Base-by-base conservation (phyloP, 2,888 invertebrate genomes). In the Belgica antarctica region DNA sequence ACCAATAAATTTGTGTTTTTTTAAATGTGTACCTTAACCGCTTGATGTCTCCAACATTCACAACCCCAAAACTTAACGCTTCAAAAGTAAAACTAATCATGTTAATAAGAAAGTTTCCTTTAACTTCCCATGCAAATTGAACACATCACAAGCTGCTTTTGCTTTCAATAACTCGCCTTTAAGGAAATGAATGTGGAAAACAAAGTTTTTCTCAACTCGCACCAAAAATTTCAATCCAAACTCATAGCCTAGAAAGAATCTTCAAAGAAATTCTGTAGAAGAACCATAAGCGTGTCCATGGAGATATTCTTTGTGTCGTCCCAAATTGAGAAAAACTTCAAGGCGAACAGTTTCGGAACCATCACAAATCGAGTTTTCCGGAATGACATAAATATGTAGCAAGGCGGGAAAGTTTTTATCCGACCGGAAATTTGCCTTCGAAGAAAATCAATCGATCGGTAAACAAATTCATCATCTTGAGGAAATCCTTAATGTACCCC, bases 91-190 rank as follows among this genome's bases (percentile, higher is more conserved):
- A 62, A 62, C 62, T 62, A 62, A 62, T 62, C 62, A 62, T 62
- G 62, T 19, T 62, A 62, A 62, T 24, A 62, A 27, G 7, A 62
- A 62, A 62, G 62, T 62, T 62, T 62, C 27, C n/a, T n/a, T n/a
- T n/a, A n/a, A n/a, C n/a, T n/a, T n/a, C n/a, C n/a, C n/a, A n/a
- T n/a, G n/a, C n/a, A n/a, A n/a, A n/a, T n/a, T 31, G 31, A 31
- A 31, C 31, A 31, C 4, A 10, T 31, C 31, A 10, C n/a, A 31
- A 7, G 31, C 5, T 7, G 10, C 31, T 31, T 31, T 10, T 10
- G 10, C 10, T 31, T 10, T 31, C 31, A 10, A 31, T 7, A 31
- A 31, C 10, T 31, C 31, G 4, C 31, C 31, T 31, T 10, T 7
- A 31, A 31, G 10, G 5, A 31, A 4, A 7, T 10, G 31, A 31